Percentiles rank a stretch among this genome's conserved stretches.
Conservation (phyloP, 2,797 vertebrate species). For the Sebastes taczanowskii region DNA sequence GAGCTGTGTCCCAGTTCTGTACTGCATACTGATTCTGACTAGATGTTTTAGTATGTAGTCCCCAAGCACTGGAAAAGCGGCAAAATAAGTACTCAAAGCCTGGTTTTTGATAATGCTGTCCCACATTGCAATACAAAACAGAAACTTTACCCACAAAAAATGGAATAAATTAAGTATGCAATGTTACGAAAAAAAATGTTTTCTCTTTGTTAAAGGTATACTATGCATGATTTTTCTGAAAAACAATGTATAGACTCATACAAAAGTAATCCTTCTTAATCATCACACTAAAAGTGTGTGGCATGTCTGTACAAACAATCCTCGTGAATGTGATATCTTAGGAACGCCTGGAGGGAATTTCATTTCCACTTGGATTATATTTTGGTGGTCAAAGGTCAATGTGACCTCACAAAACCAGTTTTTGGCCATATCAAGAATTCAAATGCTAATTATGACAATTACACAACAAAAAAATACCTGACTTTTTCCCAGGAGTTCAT, state of each 20-base stretch:
- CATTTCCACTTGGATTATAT: too few relatives aligned
- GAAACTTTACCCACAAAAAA: background rate
- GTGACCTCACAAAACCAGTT: too few relatives aligned
- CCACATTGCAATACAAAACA: background rate
- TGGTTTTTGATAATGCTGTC: background rate
- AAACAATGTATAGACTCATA: too few relatives aligned
- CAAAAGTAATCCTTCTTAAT: background rate
- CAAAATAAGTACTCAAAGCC: background rate
- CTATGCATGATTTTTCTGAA: background rate
- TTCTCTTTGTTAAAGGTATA: background rate
- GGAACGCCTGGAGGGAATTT: too few relatives aligned
- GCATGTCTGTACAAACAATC: background rate
- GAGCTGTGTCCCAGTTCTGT: constrained; percentile 2
- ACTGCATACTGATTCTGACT: background rate
- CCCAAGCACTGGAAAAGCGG: background rate
- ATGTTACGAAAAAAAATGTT: background rate
- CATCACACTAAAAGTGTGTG: background rate
- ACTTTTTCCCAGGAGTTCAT: too few relatives aligned
- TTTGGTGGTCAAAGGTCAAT: too few relatives aligned
- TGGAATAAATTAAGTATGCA: background rate
- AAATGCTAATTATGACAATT: too few relatives aligned
- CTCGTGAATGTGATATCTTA: too few relatives aligned
- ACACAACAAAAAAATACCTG: too few relatives aligned
- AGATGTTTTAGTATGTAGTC: background rate
- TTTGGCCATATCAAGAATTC: too few relatives aligned